Base-by-base conservation (phyloP, 2,888 invertebrate genomes). In the Sylvicola cinctus region DNA sequence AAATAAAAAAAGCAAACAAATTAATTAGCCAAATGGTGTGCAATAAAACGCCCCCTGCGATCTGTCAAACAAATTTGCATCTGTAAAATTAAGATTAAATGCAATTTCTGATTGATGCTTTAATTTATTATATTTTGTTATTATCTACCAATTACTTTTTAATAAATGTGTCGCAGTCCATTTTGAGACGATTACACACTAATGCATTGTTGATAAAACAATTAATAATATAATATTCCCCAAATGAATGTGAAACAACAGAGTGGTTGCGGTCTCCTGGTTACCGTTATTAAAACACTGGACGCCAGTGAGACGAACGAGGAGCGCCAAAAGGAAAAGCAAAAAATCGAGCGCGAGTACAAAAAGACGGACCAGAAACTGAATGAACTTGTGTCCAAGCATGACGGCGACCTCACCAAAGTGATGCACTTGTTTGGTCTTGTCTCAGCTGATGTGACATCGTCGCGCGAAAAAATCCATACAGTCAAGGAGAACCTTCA, bases 231-330 rank as follows among this genome's bases (percentile, higher is more conserved):
- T 6, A 20, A 20, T 8, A 20, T 20, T 20, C n/a, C n/a, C n/a
- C n/a, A n/a, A n/a, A 20, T 20, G 23, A 29, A 14, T 13, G 13
- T 39, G 11, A 33, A 2, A 34, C 15, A 41, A 15, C 55, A 83
- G 83, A 79, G 79, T 53, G 81, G 57, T 20, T 57, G 58, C 39
- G 57, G 84, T 36, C 65, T 84, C 37, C 63, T 96, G 44, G 93
- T 95, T 74, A 85, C 88, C 37, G 91, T 96, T 31, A 91, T 96
- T 43, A 73, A 91, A 42, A 88, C 91, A 1, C 60, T 96, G 38
- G 91, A 91, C 16, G 81, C 90, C 7, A 88, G 88, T 61, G 88
- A 87, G 55, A 88, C 85, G 4, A 84, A 84, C 51, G 90, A 90
- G 51, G 87, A 95, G 51, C 61, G 85, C 33, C 84, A 93, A 50